These are phyloP conservation scores for Drosophila cognata DNA, from an alignment of 2,888 invertebrate genomes.

Conservation along the genomic window DNA sequence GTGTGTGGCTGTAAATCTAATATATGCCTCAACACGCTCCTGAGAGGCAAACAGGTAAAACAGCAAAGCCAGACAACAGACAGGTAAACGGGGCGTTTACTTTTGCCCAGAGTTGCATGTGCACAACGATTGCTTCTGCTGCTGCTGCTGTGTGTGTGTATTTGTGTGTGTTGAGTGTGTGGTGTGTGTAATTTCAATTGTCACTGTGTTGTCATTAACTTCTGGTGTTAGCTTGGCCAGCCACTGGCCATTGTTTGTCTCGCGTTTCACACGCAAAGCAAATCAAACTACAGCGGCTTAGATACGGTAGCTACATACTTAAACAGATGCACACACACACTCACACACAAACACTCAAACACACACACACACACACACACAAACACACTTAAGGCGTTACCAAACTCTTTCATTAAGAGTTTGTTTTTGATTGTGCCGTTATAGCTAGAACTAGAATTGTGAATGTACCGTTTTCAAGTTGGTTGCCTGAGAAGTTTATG, in stretches of 20 bases:
- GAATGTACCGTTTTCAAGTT: background rate
- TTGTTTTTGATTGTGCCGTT: background rate
- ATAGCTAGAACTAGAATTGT: background rate
- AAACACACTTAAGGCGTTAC: background rate
- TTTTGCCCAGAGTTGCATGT: conserved; percentile 50
- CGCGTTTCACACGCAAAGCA: conserved; percentile 77
- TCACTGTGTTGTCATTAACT: conserved; percentile 81
- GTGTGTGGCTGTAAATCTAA: conserved; percentile 57
- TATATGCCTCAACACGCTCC: conserved; percentile 76
- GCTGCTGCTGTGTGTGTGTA: conserved; percentile 14
- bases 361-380: background rate
- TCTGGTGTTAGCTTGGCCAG: conserved; percentile 74
- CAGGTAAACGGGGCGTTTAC: conserved; percentile 74
- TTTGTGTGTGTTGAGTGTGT: conserved; percentile 13
- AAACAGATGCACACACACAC: conserved; percentile 5
- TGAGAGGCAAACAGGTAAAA: conserved; percentile 71
- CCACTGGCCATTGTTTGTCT: conserved; percentile 65
- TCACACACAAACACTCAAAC: background rate
- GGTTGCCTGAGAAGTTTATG: background rate
- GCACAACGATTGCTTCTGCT: conserved; percentile 5
- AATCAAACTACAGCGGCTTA: conserved; percentile 54
- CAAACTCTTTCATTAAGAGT: background rate
- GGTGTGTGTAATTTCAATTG: conserved; percentile 74
- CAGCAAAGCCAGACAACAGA: conserved; percentile 37
- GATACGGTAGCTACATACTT: conserved; percentile 59